These are phyloP conservation scores for Mallotus villosus DNA, from an alignment of 2,797 vertebrate genomes.

Conservation along the genomic window DNA sequence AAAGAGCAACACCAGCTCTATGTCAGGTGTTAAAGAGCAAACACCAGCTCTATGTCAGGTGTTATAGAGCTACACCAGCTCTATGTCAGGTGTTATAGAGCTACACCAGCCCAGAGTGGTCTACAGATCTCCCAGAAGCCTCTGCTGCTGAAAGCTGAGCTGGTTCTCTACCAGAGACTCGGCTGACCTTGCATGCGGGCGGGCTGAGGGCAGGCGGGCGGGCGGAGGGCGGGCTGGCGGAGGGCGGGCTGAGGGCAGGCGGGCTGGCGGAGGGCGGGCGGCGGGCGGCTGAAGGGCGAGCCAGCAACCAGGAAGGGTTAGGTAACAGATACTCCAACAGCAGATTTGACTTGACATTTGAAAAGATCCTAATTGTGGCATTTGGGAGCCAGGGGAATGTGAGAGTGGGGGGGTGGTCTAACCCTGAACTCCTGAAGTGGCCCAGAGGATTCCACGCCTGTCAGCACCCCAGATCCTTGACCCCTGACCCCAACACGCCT, in stretches of 20 bases:
- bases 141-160: background rate
- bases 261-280: too few relatives aligned
- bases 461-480: constrained; percentile 23
- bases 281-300: too few relatives aligned
- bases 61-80: too few relatives aligned
- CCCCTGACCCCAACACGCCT: too few relatives aligned
- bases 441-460: constrained; percentile 42
- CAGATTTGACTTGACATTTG: constrained; percentile 66
- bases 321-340: constrained; percentile 68
- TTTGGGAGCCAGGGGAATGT: constrained; percentile 54
- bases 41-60: too few relatives aligned
- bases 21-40: too few relatives aligned
- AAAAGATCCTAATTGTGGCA: constrained; percentile 64
- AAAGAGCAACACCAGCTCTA: too few relatives aligned
- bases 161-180: constrained; percentile 13
- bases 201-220: constrained; percentile 23
- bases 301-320: constrained; percentile 59
- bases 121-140: too few relatives aligned
- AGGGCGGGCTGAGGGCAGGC: constrained; percentile 18
- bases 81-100: too few relatives aligned
- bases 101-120: too few relatives aligned
- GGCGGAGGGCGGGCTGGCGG: constrained; percentile 23
- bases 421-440: constrained; percentile 37
- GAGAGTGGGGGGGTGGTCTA: constrained; percentile 24
- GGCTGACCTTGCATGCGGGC: constrained; percentile 44